Conservation (phyloP, 2,888 invertebrate species). For the Tetrapedia diversipes region DNA sequence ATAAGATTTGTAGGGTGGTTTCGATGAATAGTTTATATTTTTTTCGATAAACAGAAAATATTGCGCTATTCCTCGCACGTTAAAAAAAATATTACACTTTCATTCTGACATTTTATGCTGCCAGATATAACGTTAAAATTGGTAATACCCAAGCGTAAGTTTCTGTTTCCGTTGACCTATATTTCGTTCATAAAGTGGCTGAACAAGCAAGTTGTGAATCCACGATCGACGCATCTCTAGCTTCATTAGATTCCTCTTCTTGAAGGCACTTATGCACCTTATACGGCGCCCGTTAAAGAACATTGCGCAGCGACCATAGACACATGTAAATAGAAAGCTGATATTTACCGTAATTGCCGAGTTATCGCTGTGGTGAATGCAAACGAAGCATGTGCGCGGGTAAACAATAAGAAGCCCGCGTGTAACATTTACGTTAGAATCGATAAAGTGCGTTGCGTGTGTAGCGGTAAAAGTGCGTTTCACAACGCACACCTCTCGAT, state of each 20-base stretch:
- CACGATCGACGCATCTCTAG: constrained; percentile 19
- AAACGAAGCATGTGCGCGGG: constrained; percentile 9
- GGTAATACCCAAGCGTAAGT: no score
- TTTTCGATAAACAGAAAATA: no score
- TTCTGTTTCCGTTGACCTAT: no score
- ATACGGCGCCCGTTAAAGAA: constrained; percentile 1
- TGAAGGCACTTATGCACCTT: constrained; percentile 11
- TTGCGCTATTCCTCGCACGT: no score
- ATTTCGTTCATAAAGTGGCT: no score
- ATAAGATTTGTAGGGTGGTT: no score
- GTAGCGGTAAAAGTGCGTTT: no score
- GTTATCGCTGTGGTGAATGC: constrained; percentile 10
- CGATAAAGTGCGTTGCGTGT: neutral
- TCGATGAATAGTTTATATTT: no score
- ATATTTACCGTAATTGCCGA: constrained; percentile 30
- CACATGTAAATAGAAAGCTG: constrained; percentile 32
- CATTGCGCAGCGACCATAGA: constrained; percentile 19
- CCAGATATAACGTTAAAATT: no score
- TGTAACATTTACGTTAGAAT: constrained; percentile 19
- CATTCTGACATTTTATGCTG: no score
- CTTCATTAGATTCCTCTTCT: neutral
- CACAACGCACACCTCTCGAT: neutral
- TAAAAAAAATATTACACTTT: no score
- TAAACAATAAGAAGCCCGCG: constrained; percentile 3
- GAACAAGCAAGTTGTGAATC: no score